These are phyloP conservation scores for Volucella inanis DNA, from an alignment of 2,888 invertebrate species.

Conservation along the genomic window DNA sequence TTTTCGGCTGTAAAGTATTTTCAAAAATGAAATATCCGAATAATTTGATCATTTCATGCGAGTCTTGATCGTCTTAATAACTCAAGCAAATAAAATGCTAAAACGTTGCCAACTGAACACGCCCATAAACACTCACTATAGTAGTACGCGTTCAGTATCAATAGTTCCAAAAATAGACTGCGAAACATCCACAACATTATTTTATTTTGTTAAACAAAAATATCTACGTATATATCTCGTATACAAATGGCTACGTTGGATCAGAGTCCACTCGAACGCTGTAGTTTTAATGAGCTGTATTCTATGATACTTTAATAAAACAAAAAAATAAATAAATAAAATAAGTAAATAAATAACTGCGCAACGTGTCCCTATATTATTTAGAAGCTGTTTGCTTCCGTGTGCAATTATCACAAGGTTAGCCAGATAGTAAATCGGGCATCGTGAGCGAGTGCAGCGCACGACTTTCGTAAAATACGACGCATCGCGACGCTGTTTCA, in stretches of 20 bases:
- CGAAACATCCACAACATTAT: conserved; percentile 1
- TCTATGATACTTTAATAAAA: conserved; percentile 3
- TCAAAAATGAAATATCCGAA: background rate
- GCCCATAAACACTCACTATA: conserved; percentile 25
- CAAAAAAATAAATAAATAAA: no score
- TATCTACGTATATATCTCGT: background rate
- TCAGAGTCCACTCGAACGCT: background rate
- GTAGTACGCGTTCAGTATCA: conserved; percentile 41
- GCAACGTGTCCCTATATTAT: conserved; percentile 27
- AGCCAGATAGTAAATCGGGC: conserved; percentile 42
- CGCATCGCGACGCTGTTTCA: conserved; percentile 6
- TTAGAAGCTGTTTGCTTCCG: conserved; percentile 57
- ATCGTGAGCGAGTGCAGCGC: conserved; percentile 3
- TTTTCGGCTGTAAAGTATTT: background rate
- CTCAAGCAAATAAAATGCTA: conserved; percentile 40
- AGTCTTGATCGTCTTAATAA: conserved; percentile 42
- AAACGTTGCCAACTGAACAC: conserved; percentile 32
- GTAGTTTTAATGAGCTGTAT: conserved; percentile 21
- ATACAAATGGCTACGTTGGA: background rate
- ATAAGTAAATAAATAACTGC: no score
- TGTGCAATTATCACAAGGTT: conserved; percentile 69
- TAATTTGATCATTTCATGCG: conserved; percentile 1
- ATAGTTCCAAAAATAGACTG: conserved; percentile 41
- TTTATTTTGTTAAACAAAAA: background rate
- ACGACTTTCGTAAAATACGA: conserved; percentile 21